Percentiles rank a stretch among this genome's conserved stretches.
Conservation (phyloP, 2,113 vertebrate species). For the Coregonus clupeaformis region DNA sequence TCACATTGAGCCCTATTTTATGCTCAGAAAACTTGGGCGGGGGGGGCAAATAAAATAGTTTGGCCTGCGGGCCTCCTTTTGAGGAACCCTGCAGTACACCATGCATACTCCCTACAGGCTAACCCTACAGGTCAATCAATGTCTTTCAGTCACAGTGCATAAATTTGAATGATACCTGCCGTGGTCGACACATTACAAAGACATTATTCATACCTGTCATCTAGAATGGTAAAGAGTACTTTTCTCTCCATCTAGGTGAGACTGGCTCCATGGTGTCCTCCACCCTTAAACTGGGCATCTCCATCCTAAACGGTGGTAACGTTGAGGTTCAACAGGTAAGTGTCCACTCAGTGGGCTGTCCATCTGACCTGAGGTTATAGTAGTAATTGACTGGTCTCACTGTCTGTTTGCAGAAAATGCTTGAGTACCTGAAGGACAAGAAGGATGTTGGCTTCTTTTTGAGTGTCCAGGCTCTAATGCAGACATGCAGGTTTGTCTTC, state of each 20-base stretch:
- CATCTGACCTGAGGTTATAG: neutral
- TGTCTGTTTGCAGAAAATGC: constrained; percentile 83
- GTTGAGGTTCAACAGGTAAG: constrained; percentile 85
- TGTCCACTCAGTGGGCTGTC: neutral
- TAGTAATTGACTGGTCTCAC: neutral
- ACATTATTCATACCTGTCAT: neutral
- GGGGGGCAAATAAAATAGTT: no score
- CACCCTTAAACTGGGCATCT: constrained; percentile 92
- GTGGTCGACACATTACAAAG: neutral
- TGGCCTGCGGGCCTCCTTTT: no score
- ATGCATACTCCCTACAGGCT: neutral
- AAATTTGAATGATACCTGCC: no score
- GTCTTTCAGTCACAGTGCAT: neutral
- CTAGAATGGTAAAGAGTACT: neutral
- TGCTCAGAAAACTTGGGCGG: no score
- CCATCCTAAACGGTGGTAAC: constrained; percentile 92
- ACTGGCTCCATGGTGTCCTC: constrained; percentile 90
- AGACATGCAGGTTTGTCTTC: constrained; percentile 85
- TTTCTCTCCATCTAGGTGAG: constrained; percentile 73
- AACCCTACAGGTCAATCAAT: neutral
- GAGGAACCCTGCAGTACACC: no score
- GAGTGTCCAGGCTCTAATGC: constrained; percentile 89
- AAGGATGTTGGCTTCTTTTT: constrained; percentile 93
- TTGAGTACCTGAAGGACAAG: constrained; percentile 94
- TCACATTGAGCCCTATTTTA: no score